These are phyloP conservation scores for Cyprinodon tularosa DNA, from an alignment of 2,113 vertebrate genomes.

Conservation along the genomic window DNA sequence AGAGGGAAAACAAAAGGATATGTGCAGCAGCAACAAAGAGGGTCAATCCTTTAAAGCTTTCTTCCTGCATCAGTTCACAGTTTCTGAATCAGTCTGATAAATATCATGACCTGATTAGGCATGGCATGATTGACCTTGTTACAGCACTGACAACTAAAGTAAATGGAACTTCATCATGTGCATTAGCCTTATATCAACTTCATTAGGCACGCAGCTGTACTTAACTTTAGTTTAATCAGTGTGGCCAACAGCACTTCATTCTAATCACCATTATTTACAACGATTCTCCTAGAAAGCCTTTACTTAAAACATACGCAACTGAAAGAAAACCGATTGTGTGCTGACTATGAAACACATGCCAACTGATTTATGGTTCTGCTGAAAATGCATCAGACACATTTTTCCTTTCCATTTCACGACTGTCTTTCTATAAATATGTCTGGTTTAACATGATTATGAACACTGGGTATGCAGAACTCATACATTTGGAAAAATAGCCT, in stretches of 20 bases:
- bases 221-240: slow-evolving; percentile 54
- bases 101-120: slow-evolving; percentile 20
- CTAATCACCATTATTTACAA: slow-evolving; percentile 31
- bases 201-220: slow-evolving; percentile 55
- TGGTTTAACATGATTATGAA: slow-evolving; percentile 51
- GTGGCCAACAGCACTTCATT: slow-evolving; percentile 41
- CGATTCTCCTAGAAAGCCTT: slow-evolving; percentile 28
- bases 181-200: slow-evolving; percentile 52
- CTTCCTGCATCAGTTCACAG: slow-evolving; percentile 4
- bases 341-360: slow-evolving; percentile 53
- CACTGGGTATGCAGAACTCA: slow-evolving; percentile 29
- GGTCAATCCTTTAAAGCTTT: not conserved
- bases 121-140: slow-evolving; percentile 43
- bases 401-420: slow-evolving; percentile 21
- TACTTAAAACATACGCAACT: slow-evolving; percentile 12
- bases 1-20: not conserved
- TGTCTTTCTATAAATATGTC: slow-evolving; percentile 34
- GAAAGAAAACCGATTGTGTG: slow-evolving; percentile 10
- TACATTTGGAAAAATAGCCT: slow-evolving; percentile 9
- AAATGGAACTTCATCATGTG: slow-evolving; percentile 45
- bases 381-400: slow-evolving; percentile 50
- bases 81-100: slow-evolving; percentile 12
- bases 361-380: slow-evolving; percentile 56
- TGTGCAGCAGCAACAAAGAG: not conserved
- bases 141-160: slow-evolving; percentile 20